These are phyloP conservation scores for Philaethria dido DNA, from an alignment of 2,888 invertebrate genomes.

Conservation along the genomic window DNA sequence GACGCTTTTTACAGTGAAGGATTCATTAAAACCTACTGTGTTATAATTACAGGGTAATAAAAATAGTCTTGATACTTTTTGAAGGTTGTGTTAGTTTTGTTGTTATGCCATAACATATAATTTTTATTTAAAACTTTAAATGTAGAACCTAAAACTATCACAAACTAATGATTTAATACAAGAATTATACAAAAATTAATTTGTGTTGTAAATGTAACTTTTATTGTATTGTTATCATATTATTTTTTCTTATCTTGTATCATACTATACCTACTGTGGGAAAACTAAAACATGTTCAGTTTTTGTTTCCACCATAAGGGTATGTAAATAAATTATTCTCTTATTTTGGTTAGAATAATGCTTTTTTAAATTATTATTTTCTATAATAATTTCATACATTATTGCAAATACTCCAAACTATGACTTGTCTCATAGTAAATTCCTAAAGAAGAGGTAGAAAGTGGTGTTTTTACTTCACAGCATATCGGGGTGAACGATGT, in stretches of 20 bases:
- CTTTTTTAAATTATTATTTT: neutral
- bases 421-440: neutral
- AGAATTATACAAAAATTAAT: no score
- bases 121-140: no score
- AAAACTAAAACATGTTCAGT: neutral
- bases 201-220: slow-evolving; percentile 3
- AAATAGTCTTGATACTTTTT: no score
- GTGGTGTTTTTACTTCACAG: slow-evolving; percentile 46
- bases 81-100: no score
- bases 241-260: no score
- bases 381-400: neutral
- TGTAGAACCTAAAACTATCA: no score
- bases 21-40: no score
- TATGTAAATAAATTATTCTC: neutral
- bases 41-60: no score
- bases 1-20: no score
- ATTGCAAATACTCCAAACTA: neutral
- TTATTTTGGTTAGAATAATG: neutral
- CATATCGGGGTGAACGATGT: slow-evolving; percentile 47
- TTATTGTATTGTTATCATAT: neutral
- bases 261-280: neutral
- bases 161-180: no score
- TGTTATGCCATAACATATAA: no score
- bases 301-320: slow-evolving; percentile 2
- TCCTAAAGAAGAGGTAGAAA: slow-evolving; percentile 1